phyloP scores from a whole-genome alignment of 2,113 vertebrate genomes.

The Cyphomyrus plagiostoma region DNA sequence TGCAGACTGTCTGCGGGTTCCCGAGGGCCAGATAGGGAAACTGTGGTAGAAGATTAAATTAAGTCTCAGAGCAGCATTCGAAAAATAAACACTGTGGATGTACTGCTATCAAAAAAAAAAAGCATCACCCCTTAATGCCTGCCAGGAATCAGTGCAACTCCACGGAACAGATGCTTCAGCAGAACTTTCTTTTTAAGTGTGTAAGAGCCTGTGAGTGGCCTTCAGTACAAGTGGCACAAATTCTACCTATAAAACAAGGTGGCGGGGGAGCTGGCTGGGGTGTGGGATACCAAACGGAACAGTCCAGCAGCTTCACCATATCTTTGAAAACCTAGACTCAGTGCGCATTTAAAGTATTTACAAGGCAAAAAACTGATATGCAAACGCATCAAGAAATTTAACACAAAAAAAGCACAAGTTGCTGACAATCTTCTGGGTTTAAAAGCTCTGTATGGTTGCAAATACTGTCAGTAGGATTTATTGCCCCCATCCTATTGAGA shows the following conservation, averaged over 20 bases:
- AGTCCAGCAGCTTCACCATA: slow-evolving; percentile 38
- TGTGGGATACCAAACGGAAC: slow-evolving; percentile 41
- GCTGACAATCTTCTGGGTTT: background rate
- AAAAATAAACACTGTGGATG: slow-evolving; percentile 16
- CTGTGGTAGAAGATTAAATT: background rate
- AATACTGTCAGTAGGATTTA: slow-evolving; percentile 6
- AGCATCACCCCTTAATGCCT: background rate
- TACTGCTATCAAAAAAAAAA: background rate
- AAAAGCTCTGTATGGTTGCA: background rate
- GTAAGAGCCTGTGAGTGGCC: slow-evolving; percentile 36
- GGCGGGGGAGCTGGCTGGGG: slow-evolving; percentile 26
- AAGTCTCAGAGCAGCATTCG: slow-evolving; percentile 20
- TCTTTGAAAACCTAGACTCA: slow-evolving; percentile 47
- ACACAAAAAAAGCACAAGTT: slow-evolving; percentile 31
- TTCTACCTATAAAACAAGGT: slow-evolving; percentile 29
- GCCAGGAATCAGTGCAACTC: background rate
- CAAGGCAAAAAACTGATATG: slow-evolving; percentile 48
- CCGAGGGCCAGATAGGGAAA: background rate
- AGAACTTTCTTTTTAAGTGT: slow-evolving; percentile 15
- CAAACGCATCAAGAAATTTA: slow-evolving; percentile 31
- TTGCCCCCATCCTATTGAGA: background rate
- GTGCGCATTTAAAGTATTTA: slow-evolving; percentile 59
- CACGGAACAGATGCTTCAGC: slow-evolving; percentile 35
- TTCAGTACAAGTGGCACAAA: slow-evolving; percentile 50
- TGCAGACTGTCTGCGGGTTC: background rate